Conservation (phyloP, 2,797 vertebrate species). For the Dendrocincla fuliginosa region DNA sequence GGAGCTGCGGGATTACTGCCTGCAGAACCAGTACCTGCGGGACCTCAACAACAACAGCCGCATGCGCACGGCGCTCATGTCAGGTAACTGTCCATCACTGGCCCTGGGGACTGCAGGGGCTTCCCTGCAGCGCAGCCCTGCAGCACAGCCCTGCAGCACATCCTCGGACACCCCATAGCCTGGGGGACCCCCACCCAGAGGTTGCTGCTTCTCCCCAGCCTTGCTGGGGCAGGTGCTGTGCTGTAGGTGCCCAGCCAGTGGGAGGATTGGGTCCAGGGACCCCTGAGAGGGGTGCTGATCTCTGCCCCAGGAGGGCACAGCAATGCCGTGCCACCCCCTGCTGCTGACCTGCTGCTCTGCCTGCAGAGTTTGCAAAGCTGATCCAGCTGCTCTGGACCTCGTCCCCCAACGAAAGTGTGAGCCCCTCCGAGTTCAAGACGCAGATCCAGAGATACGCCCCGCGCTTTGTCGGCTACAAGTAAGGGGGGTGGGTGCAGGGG, state of each 20-base stretch:
- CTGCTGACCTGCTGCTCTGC: not conserved
- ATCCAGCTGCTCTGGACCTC: conserved; percentile 96
- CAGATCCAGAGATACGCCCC: conserved; percentile 99
- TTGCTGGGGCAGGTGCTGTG: not conserved
- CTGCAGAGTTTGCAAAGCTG: conserved; percentile 93
- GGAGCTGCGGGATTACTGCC: conserved; percentile 93
- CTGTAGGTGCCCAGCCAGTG: not conserved
- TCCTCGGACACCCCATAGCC: not conserved
- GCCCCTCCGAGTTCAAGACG: conserved; percentile 96
- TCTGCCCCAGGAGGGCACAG: not conserved
- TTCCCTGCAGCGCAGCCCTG: not conserved
- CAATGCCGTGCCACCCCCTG: not conserved
- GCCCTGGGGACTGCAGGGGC: not conserved
- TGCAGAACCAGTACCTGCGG: conserved; percentile 91
- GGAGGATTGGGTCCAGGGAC: accelerated
- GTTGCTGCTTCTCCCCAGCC: not conserved
- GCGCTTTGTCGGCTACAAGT: conserved; percentile 98
- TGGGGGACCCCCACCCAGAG: not conserved
- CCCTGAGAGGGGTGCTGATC: not conserved
- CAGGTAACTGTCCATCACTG: conserved; percentile 76
- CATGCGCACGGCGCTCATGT: conserved; percentile 92
- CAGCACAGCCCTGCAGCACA: not conserved
- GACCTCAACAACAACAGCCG: conserved; percentile 94
- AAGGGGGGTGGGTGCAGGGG: conserved; percentile 11
- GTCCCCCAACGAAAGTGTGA: conserved; percentile 89